Percentiles rank a stretch among this genome's conserved stretches.
phyloP scores from a whole-genome alignment of 2,888 invertebrate species.

The Aricia artaxerxes region DNA sequence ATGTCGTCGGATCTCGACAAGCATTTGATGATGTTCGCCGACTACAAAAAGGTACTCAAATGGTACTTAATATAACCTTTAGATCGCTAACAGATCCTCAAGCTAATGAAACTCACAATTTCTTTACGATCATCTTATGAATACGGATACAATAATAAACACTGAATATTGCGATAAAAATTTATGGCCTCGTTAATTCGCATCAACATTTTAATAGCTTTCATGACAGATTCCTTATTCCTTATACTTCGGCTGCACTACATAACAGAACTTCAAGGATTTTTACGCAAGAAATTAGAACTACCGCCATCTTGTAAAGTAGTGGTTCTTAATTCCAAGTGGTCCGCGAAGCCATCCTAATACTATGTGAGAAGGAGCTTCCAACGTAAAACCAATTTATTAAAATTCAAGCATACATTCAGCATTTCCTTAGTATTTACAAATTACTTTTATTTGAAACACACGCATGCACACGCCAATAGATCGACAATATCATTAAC shows the following conservation, averaged over 20 bases:
- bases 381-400: too few relatives aligned
- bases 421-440: too few relatives aligned
- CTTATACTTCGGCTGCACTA: background rate
- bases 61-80: background rate
- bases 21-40: background rate
- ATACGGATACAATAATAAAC: slow-evolving; percentile 21
- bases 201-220: slow-evolving; percentile 21
- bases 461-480: too few relatives aligned
- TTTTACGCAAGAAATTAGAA: background rate
- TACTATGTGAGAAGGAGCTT: too few relatives aligned
- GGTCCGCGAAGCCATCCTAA: too few relatives aligned
- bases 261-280: background rate
- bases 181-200: slow-evolving; percentile 18
- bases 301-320: background rate
- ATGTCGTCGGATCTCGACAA: background rate
- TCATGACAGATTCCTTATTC: slow-evolving; percentile 16
- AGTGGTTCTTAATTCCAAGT: too few relatives aligned
- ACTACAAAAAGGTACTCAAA: background rate
- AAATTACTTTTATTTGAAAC: too few relatives aligned
- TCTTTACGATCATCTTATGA: slow-evolving; percentile 9
- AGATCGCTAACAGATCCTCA: slow-evolving; percentile 1
- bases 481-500: too few relatives aligned
- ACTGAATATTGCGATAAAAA: slow-evolving; percentile 17
- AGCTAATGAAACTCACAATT: background rate
- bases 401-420: too few relatives aligned